Evolutionary conservation across 35 echinoderm and acorn worm genomes (phyloP).

Genomic region (Acanthaster planci): DNA sequence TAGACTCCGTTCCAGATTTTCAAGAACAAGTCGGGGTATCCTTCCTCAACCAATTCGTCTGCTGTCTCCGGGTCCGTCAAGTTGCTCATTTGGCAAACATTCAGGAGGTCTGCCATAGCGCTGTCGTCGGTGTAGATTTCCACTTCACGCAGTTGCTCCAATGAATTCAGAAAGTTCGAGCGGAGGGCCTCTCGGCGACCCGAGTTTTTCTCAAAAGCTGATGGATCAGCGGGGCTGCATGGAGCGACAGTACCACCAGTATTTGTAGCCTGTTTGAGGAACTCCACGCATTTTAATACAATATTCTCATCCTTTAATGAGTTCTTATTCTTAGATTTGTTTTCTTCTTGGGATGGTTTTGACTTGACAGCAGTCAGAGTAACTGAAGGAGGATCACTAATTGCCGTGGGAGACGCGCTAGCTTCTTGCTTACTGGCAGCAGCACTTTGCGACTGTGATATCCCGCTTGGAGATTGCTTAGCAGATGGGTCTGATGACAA

Average conservation of each 20-base stretch:
- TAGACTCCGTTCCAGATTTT: slow-evolving; percentile 15
- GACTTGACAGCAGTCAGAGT: no score
- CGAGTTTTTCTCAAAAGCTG: neutral
- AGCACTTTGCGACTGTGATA: no score
- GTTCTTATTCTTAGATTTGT: no score
- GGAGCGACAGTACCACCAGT: neutral
- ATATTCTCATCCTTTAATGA: no score
- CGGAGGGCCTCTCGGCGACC: neutral
- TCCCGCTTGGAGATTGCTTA: no score
- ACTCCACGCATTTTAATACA: neutral
- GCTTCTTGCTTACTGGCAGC: no score
- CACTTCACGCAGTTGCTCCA: neutral
- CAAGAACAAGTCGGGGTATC: slow-evolving; percentile 26
- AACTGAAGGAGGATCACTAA: no score
- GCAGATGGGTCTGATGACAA: no score
- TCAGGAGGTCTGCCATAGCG: slow-evolving; percentile 2
- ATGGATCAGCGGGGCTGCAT: neutral
- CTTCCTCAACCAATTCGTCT: neutral
- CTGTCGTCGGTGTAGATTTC: slow-evolving; percentile 12
- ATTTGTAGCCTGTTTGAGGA: neutral
- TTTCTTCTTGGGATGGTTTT: no score
- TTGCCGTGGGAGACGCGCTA: no score
- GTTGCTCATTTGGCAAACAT: slow-evolving; percentile 25
- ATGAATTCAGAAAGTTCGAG: neutral
- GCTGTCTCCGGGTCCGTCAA: neutral